Evolutionary conservation across 2,797 vertebrate genomes (phyloP).

Genomic region (Hydrophis major): DNA sequence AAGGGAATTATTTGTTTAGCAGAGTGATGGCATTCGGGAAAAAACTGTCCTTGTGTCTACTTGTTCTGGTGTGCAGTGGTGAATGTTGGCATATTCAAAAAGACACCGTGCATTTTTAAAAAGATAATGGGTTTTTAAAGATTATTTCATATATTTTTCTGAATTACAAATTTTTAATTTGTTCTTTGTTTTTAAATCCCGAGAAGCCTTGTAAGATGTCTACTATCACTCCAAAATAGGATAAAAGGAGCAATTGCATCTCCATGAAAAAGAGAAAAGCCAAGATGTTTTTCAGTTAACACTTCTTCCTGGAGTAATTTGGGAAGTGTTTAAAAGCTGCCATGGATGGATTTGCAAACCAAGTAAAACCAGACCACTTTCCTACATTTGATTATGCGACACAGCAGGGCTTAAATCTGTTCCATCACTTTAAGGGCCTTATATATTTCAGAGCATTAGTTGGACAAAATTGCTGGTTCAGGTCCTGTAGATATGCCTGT

Average conservation of each 20-base stretch:
- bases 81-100: background rate
- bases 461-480: background rate
- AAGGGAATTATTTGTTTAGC: no score
- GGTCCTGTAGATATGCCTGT: background rate
- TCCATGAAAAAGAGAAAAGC: background rate
- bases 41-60: no score
- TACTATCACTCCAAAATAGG: background rate
- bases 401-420: conserved; percentile 6
- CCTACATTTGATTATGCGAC: background rate
- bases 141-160: background rate
- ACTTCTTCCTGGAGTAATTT: background rate
- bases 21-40: no score
- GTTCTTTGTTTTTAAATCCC: background rate
- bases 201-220: background rate
- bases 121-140: background rate
- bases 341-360: background rate
- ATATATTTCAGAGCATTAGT: background rate
- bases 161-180: background rate
- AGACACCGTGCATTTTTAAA: background rate
- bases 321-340: background rate
- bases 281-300: background rate
- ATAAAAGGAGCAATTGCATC: background rate
- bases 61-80: no score
- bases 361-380: background rate
- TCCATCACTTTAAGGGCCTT: background rate